phyloP scores from a whole-genome alignment of 1,140 invertebrate genomes.

The Brachionus calyciflorus region DNA sequence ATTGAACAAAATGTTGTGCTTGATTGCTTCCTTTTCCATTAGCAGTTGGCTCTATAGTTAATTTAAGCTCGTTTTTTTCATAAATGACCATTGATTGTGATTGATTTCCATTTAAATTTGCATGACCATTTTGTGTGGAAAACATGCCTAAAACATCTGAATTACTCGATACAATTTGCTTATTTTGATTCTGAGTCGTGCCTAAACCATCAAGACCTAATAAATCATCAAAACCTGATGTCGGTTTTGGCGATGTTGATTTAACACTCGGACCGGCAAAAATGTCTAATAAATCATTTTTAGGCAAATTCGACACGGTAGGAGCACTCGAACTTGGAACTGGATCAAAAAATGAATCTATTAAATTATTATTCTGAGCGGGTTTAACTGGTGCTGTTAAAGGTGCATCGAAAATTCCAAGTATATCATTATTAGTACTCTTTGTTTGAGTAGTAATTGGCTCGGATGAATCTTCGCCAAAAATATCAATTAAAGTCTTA shows the following conservation, averaged over 20 bases:
- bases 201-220: no score
- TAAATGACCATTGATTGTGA: background rate
- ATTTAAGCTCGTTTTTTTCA: constrained; percentile 43
- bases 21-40: background rate
- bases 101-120: background rate
- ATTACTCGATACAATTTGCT: no score
- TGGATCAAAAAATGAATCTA: no score
- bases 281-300: background rate
- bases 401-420: background rate
- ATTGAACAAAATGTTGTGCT: constrained; percentile 35
- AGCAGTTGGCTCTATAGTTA: constrained; percentile 34
- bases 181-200: no score
- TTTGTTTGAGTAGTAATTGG: background rate
- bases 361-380: background rate
- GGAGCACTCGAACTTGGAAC: no score
- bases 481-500: background rate
- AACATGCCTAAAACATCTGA: background rate
- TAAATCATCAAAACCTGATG: no score
- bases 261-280: background rate
- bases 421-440: background rate
- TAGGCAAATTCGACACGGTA: background rate
- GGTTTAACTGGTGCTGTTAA: background rate
- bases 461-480: constrained; percentile 8
- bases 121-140: background rate
- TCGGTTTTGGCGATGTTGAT: background rate